phyloP scores from a whole-genome alignment of 2,113 vertebrate genomes.

The Upupa epops region DNA sequence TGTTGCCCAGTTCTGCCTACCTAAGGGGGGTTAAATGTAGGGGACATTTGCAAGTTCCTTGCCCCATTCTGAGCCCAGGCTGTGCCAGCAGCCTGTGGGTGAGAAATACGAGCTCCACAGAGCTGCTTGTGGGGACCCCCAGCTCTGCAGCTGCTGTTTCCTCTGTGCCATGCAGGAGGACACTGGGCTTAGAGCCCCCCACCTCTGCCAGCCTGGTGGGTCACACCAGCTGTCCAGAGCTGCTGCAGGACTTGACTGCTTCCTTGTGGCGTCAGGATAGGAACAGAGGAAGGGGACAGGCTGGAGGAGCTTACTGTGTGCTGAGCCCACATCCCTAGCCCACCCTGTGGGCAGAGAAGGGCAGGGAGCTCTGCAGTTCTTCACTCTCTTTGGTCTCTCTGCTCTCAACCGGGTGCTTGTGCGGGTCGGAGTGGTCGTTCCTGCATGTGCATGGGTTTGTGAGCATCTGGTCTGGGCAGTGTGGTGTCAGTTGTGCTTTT shows the following conservation, averaged over 20 bases:
- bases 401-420: accelerated
- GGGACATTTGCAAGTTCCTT: neutral
- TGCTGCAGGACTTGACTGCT: neutral
- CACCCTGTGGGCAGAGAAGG: accelerated
- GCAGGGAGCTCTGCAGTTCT: neutral
- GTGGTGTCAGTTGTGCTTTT: neutral
- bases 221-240: neutral
- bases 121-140: neutral
- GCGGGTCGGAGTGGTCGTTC: accelerated
- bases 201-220: neutral
- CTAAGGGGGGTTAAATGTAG: accelerated
- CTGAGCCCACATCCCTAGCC: neutral
- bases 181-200: neutral
- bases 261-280: accelerated
- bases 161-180: neutral
- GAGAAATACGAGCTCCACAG: neutral
- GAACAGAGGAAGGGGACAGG: neutral
- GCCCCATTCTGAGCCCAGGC: accelerated
- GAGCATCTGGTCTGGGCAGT: neutral
- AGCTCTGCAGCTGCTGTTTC: neutral
- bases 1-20: neutral
- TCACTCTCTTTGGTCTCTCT: accelerated
- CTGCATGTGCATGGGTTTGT: neutral
- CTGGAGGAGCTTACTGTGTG: neutral
- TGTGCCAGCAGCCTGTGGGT: neutral